Evolutionary conservation across 2,797 vertebrate genomes (phyloP).

Genomic region (Coluber constrictor): DNA sequence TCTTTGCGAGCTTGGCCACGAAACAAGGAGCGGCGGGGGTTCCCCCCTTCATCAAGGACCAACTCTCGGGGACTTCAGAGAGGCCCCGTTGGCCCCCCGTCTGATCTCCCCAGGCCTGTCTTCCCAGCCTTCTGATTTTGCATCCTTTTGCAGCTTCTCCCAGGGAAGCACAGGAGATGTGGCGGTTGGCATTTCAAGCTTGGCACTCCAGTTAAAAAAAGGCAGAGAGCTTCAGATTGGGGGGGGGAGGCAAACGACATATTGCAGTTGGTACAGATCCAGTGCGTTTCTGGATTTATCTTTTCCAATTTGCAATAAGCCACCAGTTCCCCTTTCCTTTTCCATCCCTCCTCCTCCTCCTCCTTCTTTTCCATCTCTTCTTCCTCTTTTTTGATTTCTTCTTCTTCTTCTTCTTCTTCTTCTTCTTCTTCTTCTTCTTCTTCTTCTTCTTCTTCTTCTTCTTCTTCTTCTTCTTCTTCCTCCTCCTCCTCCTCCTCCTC

Average conservation of each 20-base stretch:
- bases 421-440: too few species aligned
- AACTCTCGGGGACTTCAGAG: slow-evolving; percentile 27
- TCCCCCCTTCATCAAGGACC: not conserved
- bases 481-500: too few species aligned
- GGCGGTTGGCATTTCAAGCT: slow-evolving; percentile 47
- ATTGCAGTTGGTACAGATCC: not conserved
- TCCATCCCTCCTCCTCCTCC: too few species aligned
- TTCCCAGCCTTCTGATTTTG: slow-evolving; percentile 25
- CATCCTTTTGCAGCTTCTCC: slow-evolving; percentile 29
- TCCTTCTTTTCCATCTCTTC: too few species aligned
- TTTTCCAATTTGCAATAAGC: not conserved
- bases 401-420: too few species aligned
- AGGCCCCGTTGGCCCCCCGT: not conserved
- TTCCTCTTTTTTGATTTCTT: too few species aligned
- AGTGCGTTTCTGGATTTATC: slow-evolving; percentile 16
- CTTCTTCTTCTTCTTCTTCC: too few species aligned
- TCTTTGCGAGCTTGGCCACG: slow-evolving; percentile 43
- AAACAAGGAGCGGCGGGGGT: slow-evolving; percentile 35
- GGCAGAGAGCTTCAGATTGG: slow-evolving; percentile 16
- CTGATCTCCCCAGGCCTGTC: slow-evolving; percentile 7
- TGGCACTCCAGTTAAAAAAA: slow-evolving; percentile 11
- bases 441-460: too few species aligned
- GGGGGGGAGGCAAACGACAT: not conserved
- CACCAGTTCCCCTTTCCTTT: not conserved
- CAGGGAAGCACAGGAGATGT: slow-evolving; percentile 16